These are phyloP conservation scores for Anhinga rufa DNA, from an alignment of 2,113 vertebrate genomes.

Conservation along the genomic window DNA sequence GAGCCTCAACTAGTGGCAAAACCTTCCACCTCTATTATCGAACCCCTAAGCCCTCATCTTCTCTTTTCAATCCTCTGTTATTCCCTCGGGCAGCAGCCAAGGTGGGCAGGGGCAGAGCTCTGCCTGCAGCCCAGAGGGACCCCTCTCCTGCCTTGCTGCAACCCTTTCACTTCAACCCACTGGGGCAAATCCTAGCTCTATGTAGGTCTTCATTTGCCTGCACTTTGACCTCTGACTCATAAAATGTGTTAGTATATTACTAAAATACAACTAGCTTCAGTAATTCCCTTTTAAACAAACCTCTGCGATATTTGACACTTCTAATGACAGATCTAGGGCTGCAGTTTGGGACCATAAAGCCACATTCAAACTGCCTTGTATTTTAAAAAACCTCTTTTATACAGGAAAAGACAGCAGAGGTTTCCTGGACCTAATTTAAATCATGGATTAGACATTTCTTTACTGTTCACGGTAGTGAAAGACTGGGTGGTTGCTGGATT, in stretches of 20 bases:
- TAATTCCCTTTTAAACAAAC: not conserved
- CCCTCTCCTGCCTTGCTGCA: not conserved
- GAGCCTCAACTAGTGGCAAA: not conserved
- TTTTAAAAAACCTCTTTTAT: not conserved
- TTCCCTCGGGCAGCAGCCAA: not conserved
- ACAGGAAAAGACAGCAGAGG: not conserved
- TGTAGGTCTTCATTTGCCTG: rapidly evolving
- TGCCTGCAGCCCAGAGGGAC: not conserved
- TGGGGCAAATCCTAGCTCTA: not conserved
- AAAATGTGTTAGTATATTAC: not conserved
- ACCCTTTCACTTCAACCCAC: not conserved
- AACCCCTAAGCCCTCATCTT: not conserved
- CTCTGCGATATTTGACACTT: not conserved
- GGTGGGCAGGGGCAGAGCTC: not conserved
- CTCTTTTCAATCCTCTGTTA: too few species aligned
- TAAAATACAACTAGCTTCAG: not conserved
- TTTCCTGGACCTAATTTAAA: conserved; percentile 12
- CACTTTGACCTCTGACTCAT: not conserved
- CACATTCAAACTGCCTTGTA: not conserved
- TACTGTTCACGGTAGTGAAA: not conserved
- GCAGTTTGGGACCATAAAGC: not conserved
- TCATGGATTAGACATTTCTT: not conserved
- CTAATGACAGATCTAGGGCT: not conserved
- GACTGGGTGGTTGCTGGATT: not conserved
- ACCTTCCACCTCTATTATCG: not conserved